Evolutionary conservation across 2,113 vertebrate genomes (phyloP).

Genomic region (Cheilinus undulatus): DNA sequence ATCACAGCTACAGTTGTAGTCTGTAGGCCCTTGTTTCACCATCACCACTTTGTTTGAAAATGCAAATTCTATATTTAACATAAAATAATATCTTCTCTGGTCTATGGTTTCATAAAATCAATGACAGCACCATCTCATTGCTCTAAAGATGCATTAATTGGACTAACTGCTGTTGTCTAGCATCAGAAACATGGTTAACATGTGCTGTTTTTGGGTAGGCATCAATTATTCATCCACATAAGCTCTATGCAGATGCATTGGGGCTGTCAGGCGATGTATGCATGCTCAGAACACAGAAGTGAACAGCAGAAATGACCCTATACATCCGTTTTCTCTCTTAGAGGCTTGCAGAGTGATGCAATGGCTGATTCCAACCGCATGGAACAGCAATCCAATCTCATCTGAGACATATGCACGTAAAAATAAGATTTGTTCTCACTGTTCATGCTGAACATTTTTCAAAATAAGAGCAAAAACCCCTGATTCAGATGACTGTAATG

Average conservation of each 20-base stretch:
- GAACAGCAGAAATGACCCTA: background rate
- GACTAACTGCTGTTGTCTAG: too few relatives aligned
- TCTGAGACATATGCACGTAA: background rate
- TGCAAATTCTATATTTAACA: too few relatives aligned
- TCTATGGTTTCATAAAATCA: too few relatives aligned
- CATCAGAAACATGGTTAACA: too few relatives aligned
- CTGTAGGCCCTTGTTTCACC: too few relatives aligned
- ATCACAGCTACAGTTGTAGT: too few relatives aligned
- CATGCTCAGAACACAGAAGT: background rate
- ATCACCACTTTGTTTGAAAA: background rate
- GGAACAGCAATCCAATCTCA: background rate
- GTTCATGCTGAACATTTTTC: background rate
- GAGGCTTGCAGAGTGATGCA: too few relatives aligned
- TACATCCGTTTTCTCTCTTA: too few relatives aligned
- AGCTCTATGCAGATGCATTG: background rate
- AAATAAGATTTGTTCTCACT: background rate
- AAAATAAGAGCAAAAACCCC: conserved; percentile 4
- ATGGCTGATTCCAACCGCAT: background rate
- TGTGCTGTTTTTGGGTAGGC: background rate
- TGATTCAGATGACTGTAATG: conserved; percentile 7
- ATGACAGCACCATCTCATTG: too few relatives aligned
- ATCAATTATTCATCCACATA: conserved; percentile 7
- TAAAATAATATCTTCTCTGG: too few relatives aligned
- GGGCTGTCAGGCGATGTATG: background rate
- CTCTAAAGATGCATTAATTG: too few relatives aligned